A percentile compares a stretch with the other conserved stretches of the same genome.
Conservation (phyloP, 2,888 invertebrate genomes). For the Conus canariensis region DNA sequence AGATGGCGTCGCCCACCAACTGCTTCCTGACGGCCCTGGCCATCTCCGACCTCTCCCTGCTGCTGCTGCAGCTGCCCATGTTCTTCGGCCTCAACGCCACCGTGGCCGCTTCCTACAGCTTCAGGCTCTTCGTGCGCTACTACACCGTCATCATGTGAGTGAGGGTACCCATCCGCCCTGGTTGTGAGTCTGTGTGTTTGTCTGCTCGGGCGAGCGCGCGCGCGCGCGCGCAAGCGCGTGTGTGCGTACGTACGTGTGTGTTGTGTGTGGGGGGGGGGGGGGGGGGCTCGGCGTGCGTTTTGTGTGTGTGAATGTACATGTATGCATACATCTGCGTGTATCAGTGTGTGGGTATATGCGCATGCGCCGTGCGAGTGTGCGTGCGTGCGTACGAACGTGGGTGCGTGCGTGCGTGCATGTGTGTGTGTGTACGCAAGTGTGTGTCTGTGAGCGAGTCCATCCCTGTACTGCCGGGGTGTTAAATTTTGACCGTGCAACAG, state of each 20-base stretch:
- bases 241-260: neutral
- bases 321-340: neutral
- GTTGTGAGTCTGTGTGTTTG: constrained; percentile 2
- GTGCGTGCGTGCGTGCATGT: neutral
- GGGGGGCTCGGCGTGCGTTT: neutral
- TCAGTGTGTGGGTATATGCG: neutral
- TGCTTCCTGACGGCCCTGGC: constrained; percentile 59
- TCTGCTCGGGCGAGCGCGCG: no score
- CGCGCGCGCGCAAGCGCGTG: neutral
- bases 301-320: neutral
- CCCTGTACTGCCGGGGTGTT: no score
- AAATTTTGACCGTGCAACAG: no score
- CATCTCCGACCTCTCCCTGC: constrained; percentile 56
- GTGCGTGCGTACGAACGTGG: neutral
- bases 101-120: constrained; percentile 44
- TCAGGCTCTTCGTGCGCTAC: constrained; percentile 51
- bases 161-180: neutral
- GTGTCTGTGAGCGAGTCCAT: neutral
- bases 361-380: neutral
- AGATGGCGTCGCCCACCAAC: constrained; percentile 57
- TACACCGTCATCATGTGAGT: constrained; percentile 56
- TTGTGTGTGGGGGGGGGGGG: neutral
- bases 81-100: constrained; percentile 49
- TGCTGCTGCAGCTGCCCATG: constrained; percentile 53
- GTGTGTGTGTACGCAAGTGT: neutral